Percentiles rank a stretch among this genome's conserved stretches.
Conservation (phyloP, 2,113 vertebrate genomes). For the Megaptera novaeangliae region DNA sequence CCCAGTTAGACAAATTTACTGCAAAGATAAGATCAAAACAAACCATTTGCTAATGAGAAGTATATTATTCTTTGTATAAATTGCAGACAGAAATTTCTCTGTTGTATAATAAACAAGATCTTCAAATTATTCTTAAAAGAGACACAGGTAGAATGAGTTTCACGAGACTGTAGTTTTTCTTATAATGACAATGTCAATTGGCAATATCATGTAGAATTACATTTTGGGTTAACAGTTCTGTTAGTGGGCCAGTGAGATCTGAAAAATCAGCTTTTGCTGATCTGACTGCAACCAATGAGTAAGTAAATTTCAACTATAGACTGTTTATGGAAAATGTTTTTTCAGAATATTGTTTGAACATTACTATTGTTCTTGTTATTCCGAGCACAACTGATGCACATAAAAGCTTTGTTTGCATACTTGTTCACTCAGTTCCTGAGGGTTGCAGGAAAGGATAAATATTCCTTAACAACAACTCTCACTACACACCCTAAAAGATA, state of each 20-base stretch:
- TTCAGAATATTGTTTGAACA: background rate
- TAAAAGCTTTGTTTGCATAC: background rate
- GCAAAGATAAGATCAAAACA: background rate
- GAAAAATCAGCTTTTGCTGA: background rate
- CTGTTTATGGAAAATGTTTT: background rate
- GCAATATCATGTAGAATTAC: background rate
- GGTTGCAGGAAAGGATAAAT: background rate
- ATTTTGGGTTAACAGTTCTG: background rate
- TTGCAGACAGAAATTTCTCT: background rate
- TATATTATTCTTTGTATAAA: background rate
- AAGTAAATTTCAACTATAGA: background rate
- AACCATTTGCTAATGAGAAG: background rate
- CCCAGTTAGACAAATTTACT: background rate
- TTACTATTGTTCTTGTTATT: background rate
- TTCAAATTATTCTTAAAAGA: conserved; percentile 40
- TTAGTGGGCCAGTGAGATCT: conserved; percentile 12
- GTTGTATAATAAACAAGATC: conserved; percentile 25
- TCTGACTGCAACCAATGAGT: background rate
- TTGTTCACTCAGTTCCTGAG: background rate
- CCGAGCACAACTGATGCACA: background rate
- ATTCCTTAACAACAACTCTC: background rate
- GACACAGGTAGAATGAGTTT: conserved; percentile 16
- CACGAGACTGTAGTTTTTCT: background rate
- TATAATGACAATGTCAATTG: background rate
- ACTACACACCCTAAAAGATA: too few relatives aligned